phyloP scores from a whole-genome alignment of 2,113 vertebrate genomes.

The Toxostoma redivivum region DNA sequence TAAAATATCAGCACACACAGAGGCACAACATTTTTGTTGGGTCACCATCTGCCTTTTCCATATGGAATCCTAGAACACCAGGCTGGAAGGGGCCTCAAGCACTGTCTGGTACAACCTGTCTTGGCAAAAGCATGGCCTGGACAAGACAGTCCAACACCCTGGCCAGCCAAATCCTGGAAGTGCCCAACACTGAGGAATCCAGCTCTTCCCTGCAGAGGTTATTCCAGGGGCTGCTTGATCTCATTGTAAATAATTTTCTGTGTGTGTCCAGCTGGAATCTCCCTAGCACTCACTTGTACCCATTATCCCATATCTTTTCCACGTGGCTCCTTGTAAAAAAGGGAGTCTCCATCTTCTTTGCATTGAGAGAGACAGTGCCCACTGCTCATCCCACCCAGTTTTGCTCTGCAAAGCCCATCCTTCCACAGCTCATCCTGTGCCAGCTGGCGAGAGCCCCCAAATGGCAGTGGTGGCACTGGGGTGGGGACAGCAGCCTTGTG shows the following conservation, averaged over 20 bases:
- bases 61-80: neutral
- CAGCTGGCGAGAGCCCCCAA: neutral
- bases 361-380: neutral
- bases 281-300: neutral
- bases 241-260: neutral
- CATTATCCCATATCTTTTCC: neutral
- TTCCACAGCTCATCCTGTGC: neutral
- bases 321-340: neutral
- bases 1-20: neutral
- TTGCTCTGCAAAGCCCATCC: neutral
- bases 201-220: neutral
- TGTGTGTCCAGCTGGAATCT: neutral
- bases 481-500: rapidly evolving
- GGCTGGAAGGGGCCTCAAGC: neutral
- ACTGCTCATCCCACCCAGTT: rapidly evolving
- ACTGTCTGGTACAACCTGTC: neutral
- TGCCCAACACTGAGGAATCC: neutral
- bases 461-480: rapidly evolving
- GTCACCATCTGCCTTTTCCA: neutral
- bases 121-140: neutral
- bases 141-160: neutral
- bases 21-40: rapidly evolving
- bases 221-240: neutral
- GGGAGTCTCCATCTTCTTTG: neutral
- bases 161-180: too few relatives aligned